A percentile compares a stretch with the other conserved stretches of the same genome.
Conservation (phyloP, 2,797 vertebrate species). For the Oophaga sylvatica region DNA sequence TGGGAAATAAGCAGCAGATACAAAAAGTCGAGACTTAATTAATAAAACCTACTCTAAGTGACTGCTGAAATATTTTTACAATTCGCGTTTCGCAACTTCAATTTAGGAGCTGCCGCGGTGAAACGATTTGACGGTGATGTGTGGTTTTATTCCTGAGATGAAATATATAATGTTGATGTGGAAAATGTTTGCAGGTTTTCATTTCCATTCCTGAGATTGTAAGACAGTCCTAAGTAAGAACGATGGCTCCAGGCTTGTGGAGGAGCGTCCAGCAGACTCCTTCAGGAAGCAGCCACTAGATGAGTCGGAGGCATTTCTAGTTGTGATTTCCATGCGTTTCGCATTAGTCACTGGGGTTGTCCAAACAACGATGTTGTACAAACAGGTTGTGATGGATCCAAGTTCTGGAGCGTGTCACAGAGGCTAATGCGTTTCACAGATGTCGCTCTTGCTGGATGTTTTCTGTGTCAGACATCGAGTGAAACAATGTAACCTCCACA, state of each 20-base stretch:
- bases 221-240: not conserved
- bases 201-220: constrained; percentile 29
- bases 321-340: constrained; percentile 22
- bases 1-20: constrained; percentile 49
- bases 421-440: constrained; percentile 34
- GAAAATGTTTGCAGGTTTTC: constrained; percentile 36
- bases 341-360: constrained; percentile 31
- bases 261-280: not conserved
- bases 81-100: constrained; percentile 41
- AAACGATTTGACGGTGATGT: constrained; percentile 34
- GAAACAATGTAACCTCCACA: not conserved
- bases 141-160: constrained; percentile 44
- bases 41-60: constrained; percentile 55
- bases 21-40: constrained; percentile 49
- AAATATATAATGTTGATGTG: constrained; percentile 31
- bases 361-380: constrained; percentile 36
- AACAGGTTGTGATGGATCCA: constrained; percentile 40
- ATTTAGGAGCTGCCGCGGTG: constrained; percentile 27
- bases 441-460: not conserved
- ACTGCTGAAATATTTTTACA: constrained; percentile 51
- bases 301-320: not conserved
- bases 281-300: not conserved
- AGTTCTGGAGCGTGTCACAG: constrained; percentile 3
- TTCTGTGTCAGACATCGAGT: not conserved
- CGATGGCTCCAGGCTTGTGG: constrained; percentile 7